Evolutionary conservation across 2,888 invertebrate species (phyloP).

Genomic region (Acanthopleura granulata): DNA sequence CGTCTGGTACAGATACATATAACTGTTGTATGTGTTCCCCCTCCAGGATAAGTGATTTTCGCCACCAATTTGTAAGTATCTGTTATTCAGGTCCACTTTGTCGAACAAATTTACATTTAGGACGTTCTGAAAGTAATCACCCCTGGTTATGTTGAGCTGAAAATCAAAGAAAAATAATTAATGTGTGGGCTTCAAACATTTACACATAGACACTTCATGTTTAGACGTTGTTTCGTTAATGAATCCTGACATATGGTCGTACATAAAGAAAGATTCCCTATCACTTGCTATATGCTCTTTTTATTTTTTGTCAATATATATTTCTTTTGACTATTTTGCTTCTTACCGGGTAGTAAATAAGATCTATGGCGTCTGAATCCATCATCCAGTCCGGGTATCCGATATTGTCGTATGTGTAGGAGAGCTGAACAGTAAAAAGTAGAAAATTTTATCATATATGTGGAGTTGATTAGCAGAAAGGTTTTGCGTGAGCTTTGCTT

Average conservation of each 20-base stretch:
- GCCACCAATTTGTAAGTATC: constrained; percentile 37
- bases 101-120: constrained; percentile 71
- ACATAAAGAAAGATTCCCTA: too few relatives aligned
- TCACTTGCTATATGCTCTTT: too few relatives aligned
- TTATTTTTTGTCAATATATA: too few relatives aligned
- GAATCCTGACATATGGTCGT: too few relatives aligned
- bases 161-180: constrained; percentile 27
- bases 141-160: constrained; percentile 72
- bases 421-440: too few relatives aligned
- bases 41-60: constrained; percentile 48
- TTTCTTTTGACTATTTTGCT: too few relatives aligned
- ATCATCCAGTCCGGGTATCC: constrained; percentile 58
- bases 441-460: too few relatives aligned
- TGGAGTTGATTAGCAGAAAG: too few relatives aligned
- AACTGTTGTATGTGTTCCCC: constrained; percentile 42
- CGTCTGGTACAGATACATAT: constrained; percentile 44
- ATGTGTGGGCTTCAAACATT: too few relatives aligned
- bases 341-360: constrained; percentile 52
- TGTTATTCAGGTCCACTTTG: constrained; percentile 55
- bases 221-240: too few relatives aligned
- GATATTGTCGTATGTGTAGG: constrained; percentile 39
- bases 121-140: constrained; percentile 73
- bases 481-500: too few relatives aligned
- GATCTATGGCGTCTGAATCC: constrained; percentile 46
- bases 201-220: too few relatives aligned